phyloP scores from a whole-genome alignment of 53 echinoderm and acorn worm species.

The Holothuria scabra region DNA sequence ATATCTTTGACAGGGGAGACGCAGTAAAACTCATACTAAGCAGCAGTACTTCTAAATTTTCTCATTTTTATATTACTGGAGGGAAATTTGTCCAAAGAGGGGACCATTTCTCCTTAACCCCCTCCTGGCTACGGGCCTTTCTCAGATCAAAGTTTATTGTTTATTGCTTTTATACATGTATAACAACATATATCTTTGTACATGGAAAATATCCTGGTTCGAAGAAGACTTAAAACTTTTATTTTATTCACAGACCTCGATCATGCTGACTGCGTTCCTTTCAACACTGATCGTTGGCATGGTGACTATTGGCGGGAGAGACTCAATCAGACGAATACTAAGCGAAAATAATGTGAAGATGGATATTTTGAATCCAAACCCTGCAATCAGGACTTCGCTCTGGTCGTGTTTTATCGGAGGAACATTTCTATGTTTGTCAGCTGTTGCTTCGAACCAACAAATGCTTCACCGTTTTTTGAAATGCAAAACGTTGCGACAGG shows the following conservation, averaged over 20 bases:
- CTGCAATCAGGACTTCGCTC: slow-evolving; percentile 21
- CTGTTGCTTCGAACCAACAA: slow-evolving; percentile 32
- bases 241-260: slow-evolving; percentile 5
- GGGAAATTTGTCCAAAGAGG: too few relatives aligned
- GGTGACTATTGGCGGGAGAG: slow-evolving; percentile 11
- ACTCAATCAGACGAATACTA: neutral
- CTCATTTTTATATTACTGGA: too few relatives aligned
- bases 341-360: neutral
- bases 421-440: slow-evolving; percentile 16
- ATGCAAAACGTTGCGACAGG: slow-evolving; percentile 28
- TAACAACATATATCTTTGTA: too few relatives aligned
- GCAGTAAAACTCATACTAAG: too few relatives aligned
- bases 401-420: slow-evolving; percentile 47
- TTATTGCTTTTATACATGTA: too few relatives aligned
- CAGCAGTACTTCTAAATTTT: too few relatives aligned
- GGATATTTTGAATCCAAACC: slow-evolving; percentile 17
- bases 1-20: too few relatives aligned
- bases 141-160: too few relatives aligned
- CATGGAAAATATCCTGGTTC: too few relatives aligned
- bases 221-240: too few relatives aligned
- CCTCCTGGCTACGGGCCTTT: too few relatives aligned
- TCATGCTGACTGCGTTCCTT: slow-evolving; percentile 33
- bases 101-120: too few relatives aligned
- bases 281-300: slow-evolving; percentile 25
- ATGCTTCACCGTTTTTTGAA: slow-evolving; percentile 45